A percentile compares a stretch with the other conserved stretches of the same genome.
Conservation (phyloP, 2,113 vertebrate genomes). For the Odocoileus virginianus region DNA sequence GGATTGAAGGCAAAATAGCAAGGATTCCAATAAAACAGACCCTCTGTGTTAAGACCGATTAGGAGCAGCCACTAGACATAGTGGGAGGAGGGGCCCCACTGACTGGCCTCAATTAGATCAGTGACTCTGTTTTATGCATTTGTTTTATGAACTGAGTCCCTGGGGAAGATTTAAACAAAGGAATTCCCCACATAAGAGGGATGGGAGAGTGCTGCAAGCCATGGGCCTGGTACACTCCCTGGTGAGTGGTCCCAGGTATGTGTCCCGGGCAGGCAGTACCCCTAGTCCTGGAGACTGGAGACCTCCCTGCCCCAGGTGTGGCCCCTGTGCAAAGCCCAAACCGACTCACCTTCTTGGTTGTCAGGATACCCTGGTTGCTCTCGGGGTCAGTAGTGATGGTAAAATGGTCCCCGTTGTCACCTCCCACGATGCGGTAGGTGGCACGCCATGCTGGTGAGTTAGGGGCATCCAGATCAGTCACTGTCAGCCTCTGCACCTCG, state of each 20-base stretch:
- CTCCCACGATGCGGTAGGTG: slow-evolving; percentile 83
- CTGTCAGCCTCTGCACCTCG: slow-evolving; percentile 75
- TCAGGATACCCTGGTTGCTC: slow-evolving; percentile 89
- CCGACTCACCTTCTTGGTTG: slow-evolving; percentile 83
- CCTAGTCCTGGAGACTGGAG: not conserved
- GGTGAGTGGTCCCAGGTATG: not conserved
- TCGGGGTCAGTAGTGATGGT: slow-evolving; percentile 77
- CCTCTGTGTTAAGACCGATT: not conserved
- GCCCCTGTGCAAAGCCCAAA: not conserved
- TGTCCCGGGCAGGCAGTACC: not conserved
- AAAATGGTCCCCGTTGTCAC: slow-evolving; percentile 81
- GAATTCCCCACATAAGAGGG: not conserved
- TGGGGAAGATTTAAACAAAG: not conserved
- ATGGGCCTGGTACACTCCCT: not conserved
- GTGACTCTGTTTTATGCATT: not conserved
- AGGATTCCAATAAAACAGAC: not conserved
- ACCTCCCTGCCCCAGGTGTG: accelerated
- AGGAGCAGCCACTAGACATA: not conserved
- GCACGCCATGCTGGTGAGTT: slow-evolving; percentile 85
- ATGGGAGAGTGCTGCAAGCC: not conserved
- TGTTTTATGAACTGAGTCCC: not conserved
- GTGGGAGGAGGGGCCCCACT: not conserved
- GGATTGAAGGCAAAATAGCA: slow-evolving; percentile 15
- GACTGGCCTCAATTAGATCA: not conserved
- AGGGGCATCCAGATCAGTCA: slow-evolving; percentile 84